Evolutionary conservation across 1,140 invertebrate species (phyloP), one percentile per base, ranked within the genome.

Genomic region (Habropoda laboriosa): DNA sequence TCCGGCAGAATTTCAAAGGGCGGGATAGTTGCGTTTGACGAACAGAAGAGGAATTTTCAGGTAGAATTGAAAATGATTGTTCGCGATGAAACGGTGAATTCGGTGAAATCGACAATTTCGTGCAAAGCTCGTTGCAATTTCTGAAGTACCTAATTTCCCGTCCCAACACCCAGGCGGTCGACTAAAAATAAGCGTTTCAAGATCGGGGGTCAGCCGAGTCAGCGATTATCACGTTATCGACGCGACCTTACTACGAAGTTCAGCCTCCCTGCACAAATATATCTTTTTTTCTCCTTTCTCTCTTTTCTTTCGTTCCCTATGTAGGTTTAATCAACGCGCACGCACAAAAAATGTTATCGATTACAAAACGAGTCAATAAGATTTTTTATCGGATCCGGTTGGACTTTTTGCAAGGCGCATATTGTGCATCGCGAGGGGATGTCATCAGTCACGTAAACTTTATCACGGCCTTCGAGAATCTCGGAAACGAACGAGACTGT

Each of bases 181-280:
- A 83, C 83, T 85, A 89, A 88, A 91, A 90, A 90, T 90, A 90
- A 82, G 81, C 79, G 81, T 88, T 86, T 71, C 82, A 81, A 86
- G 89, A 87, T 89, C 86, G 77, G 76, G 88, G 89, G 90, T 90
- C 88, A 91, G 42, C 85, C 83, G 79, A 87, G 83, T 90, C 86
- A 87, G 21, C 74, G 89, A 91, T 91, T 90, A 91, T 83, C 74
- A 68, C 82, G 87, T 92, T 92, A 92, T 92, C 90, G 87, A 76
- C 40, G 27, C 85, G 90, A 92, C 91, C 90, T 85, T 86, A 85
- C 83, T 74, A 79, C 68, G 75, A 86, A 81, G 89, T 90, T 91
- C 83, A 86, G 71, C 83, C 84, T 83, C 79, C 32, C 80, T 86
- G 68, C 77, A 88, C 82, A 90, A 90, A 91, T 89, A 90, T 80